Conservation (phyloP, 2,888 invertebrate species). For the Litoditis marina region DNA sequence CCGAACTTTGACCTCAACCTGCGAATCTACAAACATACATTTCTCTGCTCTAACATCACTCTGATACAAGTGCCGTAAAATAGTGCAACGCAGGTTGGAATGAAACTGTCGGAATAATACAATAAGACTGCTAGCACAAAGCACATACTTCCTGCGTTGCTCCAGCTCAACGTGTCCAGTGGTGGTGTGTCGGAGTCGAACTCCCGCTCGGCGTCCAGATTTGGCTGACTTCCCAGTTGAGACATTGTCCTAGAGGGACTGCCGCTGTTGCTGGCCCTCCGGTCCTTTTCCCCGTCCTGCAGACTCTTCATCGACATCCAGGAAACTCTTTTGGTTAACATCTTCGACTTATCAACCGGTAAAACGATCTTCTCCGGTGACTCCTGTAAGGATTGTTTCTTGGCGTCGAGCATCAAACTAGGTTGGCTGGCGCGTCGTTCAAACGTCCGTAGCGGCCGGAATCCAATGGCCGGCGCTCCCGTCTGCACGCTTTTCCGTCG, state of each 20-base stretch:
- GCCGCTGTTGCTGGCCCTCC: conserved; percentile 27
- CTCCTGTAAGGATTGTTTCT: neutral
- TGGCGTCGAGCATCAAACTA: conserved; percentile 32
- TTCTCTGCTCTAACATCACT: no score
- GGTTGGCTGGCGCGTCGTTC: conserved; percentile 57
- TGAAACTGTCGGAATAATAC: no score
- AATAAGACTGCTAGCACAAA: no score
- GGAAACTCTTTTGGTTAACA: conserved; percentile 56
- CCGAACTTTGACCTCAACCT: no score
- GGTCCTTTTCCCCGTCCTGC: conserved; percentile 38
- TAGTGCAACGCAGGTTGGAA: no score
- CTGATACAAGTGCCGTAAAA: no score
- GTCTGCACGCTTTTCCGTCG: conserved; percentile 54
- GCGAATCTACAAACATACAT: no score
- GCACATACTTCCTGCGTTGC: conserved; percentile 53
- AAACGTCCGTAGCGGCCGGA: conserved; percentile 48
- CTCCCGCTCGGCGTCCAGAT: conserved; percentile 35
- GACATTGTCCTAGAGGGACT: conserved; percentile 31
- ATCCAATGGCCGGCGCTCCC: conserved; percentile 57
- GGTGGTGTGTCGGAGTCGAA: conserved; percentile 60
- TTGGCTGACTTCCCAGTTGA: conserved; percentile 33
- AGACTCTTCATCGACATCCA: conserved; percentile 61
- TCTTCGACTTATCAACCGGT: conserved; percentile 32
- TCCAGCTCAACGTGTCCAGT: conserved; percentile 60
- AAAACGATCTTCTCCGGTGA: neutral